Evolutionary conservation across 1,140 invertebrate species (phyloP).

Genomic region (Branchinecta lindahli): DNA sequence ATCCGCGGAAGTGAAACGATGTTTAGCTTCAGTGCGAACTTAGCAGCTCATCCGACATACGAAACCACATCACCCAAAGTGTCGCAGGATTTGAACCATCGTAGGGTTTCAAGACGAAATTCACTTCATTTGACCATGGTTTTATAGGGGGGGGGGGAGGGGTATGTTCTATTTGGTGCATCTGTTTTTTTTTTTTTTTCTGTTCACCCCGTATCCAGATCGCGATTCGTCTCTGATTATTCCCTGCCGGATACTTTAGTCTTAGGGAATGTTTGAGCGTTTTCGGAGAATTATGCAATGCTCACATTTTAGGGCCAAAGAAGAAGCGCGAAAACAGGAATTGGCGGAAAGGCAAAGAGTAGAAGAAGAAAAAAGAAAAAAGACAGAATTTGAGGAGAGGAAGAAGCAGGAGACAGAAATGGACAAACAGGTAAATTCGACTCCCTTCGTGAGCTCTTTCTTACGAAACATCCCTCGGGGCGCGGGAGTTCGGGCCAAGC

Average conservation of each 20-base stretch:
- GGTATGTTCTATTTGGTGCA: too few species aligned
- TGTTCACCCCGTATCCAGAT: not conserved
- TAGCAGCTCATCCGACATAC: too few species aligned
- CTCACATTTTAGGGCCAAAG: conserved; percentile 49
- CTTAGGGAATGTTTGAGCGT: conserved; percentile 13
- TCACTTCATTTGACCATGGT: too few species aligned
- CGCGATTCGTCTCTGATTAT: not conserved
- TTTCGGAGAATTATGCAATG: conserved; percentile 3
- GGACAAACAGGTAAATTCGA: conserved; percentile 40
- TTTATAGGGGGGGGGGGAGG: too few species aligned
- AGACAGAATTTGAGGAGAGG: conserved; percentile 44
- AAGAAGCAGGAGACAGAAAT: conserved; percentile 50
- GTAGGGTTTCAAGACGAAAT: too few species aligned
- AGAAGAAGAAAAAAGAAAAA: conserved; percentile 44
- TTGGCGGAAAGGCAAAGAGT: conserved; percentile 57
- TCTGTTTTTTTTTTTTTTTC: too few species aligned
- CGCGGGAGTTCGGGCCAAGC: conserved; percentile 34
- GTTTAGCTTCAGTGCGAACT: too few species aligned
- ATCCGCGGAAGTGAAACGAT: too few species aligned
- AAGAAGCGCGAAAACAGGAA: conserved; percentile 60
- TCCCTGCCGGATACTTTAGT: conserved; percentile 11
- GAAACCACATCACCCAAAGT: too few species aligned
- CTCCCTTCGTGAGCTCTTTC: conserved; percentile 44
- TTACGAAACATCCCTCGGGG: conserved; percentile 40
- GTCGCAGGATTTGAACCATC: too few species aligned